Conservation (phyloP, 2,113 vertebrate genomes). For the Emydura subglobosa region DNA sequence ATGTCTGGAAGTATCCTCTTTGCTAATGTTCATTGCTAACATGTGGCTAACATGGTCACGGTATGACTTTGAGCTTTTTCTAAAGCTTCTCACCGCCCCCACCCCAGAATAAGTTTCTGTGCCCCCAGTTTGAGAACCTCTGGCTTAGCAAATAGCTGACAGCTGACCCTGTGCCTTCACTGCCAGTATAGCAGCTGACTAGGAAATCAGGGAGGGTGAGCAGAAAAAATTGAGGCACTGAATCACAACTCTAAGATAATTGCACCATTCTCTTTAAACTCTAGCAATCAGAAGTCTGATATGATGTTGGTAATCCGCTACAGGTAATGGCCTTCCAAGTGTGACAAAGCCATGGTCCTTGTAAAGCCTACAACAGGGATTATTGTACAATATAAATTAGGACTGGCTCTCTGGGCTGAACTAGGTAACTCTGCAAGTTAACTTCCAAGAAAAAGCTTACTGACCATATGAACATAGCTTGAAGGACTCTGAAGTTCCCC, state of each 20-base stretch:
- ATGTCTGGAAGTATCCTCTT: too few species aligned
- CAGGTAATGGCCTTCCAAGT: background rate
- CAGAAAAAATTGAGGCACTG: background rate
- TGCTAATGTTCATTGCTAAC: too few species aligned
- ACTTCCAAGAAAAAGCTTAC: background rate
- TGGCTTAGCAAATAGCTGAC: background rate
- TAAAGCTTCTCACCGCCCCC: too few species aligned
- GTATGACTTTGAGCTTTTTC: too few species aligned
- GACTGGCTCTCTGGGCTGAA: background rate
- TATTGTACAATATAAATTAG: background rate
- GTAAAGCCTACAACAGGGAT: background rate
- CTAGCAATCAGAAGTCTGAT: too few species aligned
- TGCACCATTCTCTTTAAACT: too few species aligned
- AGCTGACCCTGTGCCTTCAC: background rate
- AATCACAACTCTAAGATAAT: too few species aligned
- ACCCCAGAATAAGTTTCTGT: too few species aligned
- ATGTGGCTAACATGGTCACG: too few species aligned
- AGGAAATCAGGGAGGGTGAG: rapidly evolving
- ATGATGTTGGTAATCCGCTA: background rate
- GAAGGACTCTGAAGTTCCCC: rapidly evolving
- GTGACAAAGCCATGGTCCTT: background rate
- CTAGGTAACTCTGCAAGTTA: background rate
- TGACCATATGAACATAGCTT: background rate
- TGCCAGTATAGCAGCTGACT: background rate
- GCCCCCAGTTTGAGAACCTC: too few species aligned